Percentiles rank a stretch among this genome's conserved stretches.
phyloP scores from a whole-genome alignment of 2,797 vertebrate species.

The Trachurus trachurus region DNA sequence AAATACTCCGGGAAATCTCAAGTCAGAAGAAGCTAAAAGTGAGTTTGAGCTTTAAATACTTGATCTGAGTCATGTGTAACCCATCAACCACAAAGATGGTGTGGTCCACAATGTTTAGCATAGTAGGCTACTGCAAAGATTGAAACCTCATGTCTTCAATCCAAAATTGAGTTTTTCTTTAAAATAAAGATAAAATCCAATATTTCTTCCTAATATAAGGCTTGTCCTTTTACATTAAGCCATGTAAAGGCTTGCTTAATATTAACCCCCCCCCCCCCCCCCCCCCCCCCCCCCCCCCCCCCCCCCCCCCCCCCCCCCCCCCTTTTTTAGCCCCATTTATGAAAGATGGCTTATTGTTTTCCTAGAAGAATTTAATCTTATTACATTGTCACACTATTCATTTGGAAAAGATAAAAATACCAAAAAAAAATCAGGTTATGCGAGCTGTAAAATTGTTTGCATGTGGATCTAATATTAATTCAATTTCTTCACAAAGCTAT shows the following conservation, averaged over 20 bases:
- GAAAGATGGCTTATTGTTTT: neutral
- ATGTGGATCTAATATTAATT: neutral
- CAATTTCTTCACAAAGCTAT: slow-evolving; percentile 2
- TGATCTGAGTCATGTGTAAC: slow-evolving; percentile 75
- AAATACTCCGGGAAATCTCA: slow-evolving; percentile 8
- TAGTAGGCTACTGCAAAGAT: slow-evolving; percentile 36
- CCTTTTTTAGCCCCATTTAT: neutral
- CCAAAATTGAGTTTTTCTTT: slow-evolving; percentile 8
- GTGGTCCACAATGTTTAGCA: slow-evolving; percentile 33
- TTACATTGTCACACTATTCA: neutral
- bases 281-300: neutral
- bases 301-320: neutral
- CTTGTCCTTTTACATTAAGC: neutral
- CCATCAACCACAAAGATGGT: slow-evolving; percentile 58
- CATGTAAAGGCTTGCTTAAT: neutral
- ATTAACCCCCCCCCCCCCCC: neutral
- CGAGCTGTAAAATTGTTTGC: neutral
- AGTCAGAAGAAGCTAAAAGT: slow-evolving; percentile 17
- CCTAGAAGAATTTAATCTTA: neutral
- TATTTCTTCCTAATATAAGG: slow-evolving; percentile 5
- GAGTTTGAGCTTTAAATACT: slow-evolving; percentile 60
- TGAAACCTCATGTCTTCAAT: slow-evolving; percentile 70
- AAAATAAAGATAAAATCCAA: slow-evolving; percentile 29
- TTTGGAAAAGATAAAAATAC: neutral
- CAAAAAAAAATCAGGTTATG: neutral